Evolutionary conservation across 2,888 invertebrate genomes (phyloP).

Genomic region (Trissonchulus latispiculum): DNA sequence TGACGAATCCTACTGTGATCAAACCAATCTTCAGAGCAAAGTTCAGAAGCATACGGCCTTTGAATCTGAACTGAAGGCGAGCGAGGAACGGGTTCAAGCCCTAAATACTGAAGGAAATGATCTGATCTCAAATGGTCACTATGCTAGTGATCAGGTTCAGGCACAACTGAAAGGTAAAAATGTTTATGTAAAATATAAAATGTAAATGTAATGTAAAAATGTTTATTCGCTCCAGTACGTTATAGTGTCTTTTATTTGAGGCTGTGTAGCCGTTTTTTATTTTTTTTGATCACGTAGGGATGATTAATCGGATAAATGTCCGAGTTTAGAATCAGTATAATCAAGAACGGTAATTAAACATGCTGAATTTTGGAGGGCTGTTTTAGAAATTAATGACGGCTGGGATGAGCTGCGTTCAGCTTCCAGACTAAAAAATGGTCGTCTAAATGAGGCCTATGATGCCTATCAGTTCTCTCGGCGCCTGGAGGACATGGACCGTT

Average conservation of each 20-base stretch:
- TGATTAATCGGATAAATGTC: too few species aligned
- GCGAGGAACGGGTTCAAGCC: constrained; percentile 55
- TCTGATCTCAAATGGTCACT: constrained; percentile 65
- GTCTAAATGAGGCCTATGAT: constrained; percentile 75
- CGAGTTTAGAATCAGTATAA: too few species aligned
- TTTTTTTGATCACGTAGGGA: too few species aligned
- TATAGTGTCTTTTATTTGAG: too few species aligned
- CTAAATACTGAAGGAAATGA: constrained; percentile 45
- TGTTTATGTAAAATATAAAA: too few species aligned
- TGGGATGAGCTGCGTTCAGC: constrained; percentile 73
- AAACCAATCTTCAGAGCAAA: constrained; percentile 59
- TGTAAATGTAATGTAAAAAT: too few species aligned
- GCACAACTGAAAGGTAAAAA: constrained; percentile 65
- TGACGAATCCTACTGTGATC: constrained; percentile 86
- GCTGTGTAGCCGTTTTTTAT: too few species aligned
- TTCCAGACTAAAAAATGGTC: constrained; percentile 63
- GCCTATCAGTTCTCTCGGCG: constrained; percentile 64
- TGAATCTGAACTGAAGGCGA: constrained; percentile 83
- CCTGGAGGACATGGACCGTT: constrained; percentile 79
- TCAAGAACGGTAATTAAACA: too few species aligned
- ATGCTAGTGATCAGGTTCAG: constrained; percentile 62
- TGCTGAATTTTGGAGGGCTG: too few species aligned
- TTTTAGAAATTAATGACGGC: constrained; percentile 62
- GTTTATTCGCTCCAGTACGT: too few species aligned
- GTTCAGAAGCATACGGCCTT: constrained; percentile 91